Evolutionary conservation across 2,113 vertebrate species (phyloP).

Genomic region (Nematolebias whitei): DNA sequence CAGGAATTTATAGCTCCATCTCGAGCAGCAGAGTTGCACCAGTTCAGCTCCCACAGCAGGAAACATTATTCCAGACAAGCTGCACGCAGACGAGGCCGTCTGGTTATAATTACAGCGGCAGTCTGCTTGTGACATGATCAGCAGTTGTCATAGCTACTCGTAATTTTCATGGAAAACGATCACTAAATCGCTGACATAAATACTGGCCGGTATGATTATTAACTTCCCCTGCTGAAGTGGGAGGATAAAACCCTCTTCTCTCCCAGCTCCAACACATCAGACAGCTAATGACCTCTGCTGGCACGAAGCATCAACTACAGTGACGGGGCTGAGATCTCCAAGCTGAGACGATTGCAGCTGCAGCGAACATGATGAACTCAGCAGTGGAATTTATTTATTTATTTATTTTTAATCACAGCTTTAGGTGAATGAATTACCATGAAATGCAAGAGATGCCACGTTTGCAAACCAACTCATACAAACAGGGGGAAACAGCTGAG

Average conservation of each 20-base stretch:
- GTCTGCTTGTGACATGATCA: constrained; percentile 9
- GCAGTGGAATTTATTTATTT: constrained; percentile 22
- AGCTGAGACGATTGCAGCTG: constrained; percentile 17
- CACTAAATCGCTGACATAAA: background rate
- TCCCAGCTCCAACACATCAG: constrained; percentile 6
- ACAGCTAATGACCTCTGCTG: constrained; percentile 61
- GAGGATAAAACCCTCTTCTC: too few species aligned
- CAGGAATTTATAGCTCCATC: background rate
- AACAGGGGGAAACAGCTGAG: constrained; percentile 1
- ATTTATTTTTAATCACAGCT: constrained; percentile 22
- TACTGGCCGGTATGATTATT: background rate
- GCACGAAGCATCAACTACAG: constrained; percentile 44
- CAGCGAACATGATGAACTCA: constrained; percentile 18
- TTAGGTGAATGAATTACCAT: background rate
- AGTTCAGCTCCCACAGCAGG: background rate
- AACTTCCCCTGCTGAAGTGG: background rate
- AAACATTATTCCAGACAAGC: background rate
- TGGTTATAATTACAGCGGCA: constrained; percentile 1
- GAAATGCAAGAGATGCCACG: background rate
- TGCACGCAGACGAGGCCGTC: constrained; percentile 2
- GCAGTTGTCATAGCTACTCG: constrained; percentile 9
- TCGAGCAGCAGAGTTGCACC: background rate
- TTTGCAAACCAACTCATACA: background rate
- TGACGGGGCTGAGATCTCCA: constrained; percentile 21
- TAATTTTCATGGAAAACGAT: background rate